Base-by-base conservation (phyloP, 2,888 invertebrate genomes). In the Mythimna ferrago region DNA sequence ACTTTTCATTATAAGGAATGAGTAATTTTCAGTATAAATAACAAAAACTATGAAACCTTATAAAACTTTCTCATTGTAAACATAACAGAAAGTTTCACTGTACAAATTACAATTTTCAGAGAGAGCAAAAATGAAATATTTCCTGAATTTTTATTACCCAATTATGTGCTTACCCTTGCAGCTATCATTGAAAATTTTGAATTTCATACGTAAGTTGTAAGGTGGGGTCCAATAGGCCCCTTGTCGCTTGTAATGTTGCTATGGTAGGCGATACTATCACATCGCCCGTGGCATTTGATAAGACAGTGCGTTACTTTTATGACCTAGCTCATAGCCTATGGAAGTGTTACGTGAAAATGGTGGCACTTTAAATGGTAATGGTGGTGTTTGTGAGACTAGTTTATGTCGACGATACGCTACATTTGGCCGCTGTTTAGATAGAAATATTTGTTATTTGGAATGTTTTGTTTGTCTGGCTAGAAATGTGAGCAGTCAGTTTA, bases 151-250 rank as follows among this genome's bases (percentile, higher is more conserved):
- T 71, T 73, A 44, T 51, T 44, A 57, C 53, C 2, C 19, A 10
- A 51, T 21, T 38, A 58, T 41, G 41, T 61, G 21, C 38, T 21
- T 38, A 58, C 61, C 58, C 61, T 26, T 60, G 51, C 41, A 57
- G 14, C 77, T 44, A 67, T 70, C 66, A 65, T 73, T 48, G 73
- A 82, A 90, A 92, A 91, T 93, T 93, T 92, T 86, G 89, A 92
- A 92, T 90, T 92, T 91, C 84, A 86, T 87, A 89, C 88, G 84
- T 87, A 86, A 86, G 83, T 89, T 90, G 90, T 92, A 91, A 91
- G 91, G 92, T 91, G 91, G 92, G 90, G 91, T 87, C 88, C 84
- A 90, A 94, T 90, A 81, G 92, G 90, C 93, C 95, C 95, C 94
- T 78, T 84, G 94, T 78, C 90, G 92, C 86, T 90, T 86, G 91